Conservation (phyloP, 2,113 vertebrate species). For the Odontophorus gujanensis region DNA sequence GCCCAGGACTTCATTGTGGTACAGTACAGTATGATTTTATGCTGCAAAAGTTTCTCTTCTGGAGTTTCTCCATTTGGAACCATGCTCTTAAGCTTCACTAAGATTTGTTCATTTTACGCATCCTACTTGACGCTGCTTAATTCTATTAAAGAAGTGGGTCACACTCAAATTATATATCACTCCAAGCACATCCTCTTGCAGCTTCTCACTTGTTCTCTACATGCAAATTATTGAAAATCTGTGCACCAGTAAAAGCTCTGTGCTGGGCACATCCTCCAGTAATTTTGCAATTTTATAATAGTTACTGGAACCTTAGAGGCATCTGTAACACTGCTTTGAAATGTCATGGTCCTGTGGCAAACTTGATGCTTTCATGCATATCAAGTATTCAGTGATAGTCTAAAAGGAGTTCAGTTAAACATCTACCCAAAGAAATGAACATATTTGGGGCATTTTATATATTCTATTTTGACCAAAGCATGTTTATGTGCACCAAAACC, state of each 20-base stretch:
- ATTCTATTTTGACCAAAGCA: background rate
- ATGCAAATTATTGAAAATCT: constrained; percentile 19
- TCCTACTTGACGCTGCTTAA: constrained; percentile 16
- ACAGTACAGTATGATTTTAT: background rate
- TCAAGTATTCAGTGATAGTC: background rate
- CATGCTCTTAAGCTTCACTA: background rate
- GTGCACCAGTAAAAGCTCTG: background rate
- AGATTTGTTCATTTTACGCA: background rate
- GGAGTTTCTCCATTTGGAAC: background rate
- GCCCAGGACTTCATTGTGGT: background rate
- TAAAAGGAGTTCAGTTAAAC: background rate
- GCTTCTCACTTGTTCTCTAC: constrained; percentile 3
- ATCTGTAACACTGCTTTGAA: background rate
- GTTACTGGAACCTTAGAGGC: background rate
- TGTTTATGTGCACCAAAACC: background rate
- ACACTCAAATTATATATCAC: constrained; percentile 33
- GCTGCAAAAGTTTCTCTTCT: background rate
- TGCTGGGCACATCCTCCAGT: background rate
- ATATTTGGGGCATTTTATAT: background rate
- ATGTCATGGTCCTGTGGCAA: background rate
- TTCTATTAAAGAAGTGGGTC: constrained; percentile 38
- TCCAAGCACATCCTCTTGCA: constrained; percentile 39
- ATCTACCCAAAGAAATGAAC: background rate
- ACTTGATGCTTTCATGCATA: background rate
- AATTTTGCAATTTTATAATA: background rate